Percentiles rank a stretch among this genome's conserved stretches.
phyloP scores from a whole-genome alignment of 2,113 vertebrate species.

The Gnathonemus longibarbis region DNA sequence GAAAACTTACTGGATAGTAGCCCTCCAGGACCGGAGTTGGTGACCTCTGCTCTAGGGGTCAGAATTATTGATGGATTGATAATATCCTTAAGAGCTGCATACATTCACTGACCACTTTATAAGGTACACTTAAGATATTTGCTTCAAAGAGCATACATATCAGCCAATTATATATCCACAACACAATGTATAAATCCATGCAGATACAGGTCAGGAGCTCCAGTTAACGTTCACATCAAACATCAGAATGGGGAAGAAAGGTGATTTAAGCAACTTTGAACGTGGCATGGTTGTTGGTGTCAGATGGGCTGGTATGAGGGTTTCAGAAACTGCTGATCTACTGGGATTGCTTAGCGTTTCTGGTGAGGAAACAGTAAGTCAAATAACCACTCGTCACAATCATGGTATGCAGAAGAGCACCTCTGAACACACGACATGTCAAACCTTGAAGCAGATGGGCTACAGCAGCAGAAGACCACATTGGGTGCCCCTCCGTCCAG shows the following conservation, averaged over 20 bases:
- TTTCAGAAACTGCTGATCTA: not conserved
- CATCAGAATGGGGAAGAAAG: too few species aligned
- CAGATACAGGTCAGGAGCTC: too few species aligned
- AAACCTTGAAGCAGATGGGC: not conserved
- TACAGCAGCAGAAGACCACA: not conserved
- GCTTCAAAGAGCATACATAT: too few species aligned
- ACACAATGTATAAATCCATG: too few species aligned
- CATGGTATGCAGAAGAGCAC: not conserved
- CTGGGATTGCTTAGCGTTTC: not conserved
- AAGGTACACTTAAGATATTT: too few species aligned
- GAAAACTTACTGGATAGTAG: too few species aligned
- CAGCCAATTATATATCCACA: too few species aligned
- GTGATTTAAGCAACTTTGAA: not conserved
- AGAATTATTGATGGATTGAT: not conserved
- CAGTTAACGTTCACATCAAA: too few species aligned
- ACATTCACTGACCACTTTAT: too few species aligned
- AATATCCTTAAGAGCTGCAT: not conserved
- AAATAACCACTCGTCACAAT: not conserved
- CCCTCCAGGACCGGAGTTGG: too few species aligned
- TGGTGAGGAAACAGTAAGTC: not conserved
- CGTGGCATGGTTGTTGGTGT: not conserved
- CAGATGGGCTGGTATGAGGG: not conserved
- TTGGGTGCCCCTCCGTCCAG: too few species aligned
- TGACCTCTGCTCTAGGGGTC: not conserved
- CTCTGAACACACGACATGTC: not conserved